Evolutionary conservation across 2,113 vertebrate species (phyloP).

Genomic region (Bubalus kerabau): DNA sequence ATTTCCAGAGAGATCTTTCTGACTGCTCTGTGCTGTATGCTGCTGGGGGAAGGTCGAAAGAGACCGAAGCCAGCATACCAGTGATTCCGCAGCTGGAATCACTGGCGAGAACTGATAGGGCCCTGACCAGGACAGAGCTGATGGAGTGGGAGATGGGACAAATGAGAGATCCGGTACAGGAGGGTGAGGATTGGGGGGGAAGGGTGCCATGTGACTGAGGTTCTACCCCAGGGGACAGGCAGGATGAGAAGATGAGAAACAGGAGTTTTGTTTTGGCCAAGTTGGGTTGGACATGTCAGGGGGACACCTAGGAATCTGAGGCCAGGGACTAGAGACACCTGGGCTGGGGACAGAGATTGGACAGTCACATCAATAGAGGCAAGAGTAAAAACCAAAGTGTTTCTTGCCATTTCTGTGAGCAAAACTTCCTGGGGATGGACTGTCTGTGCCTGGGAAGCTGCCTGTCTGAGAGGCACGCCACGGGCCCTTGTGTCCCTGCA

Average conservation of each 20-base stretch:
- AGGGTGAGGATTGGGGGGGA: not conserved
- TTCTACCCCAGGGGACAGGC: not conserved
- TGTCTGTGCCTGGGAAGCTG: not conserved
- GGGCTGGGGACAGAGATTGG: not conserved
- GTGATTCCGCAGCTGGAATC: not conserved
- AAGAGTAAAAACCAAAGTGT: not conserved
- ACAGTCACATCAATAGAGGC: not conserved
- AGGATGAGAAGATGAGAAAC: not conserved
- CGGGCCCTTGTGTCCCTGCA: conserved; percentile 56
- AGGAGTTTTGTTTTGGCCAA: not conserved
- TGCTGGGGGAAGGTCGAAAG: not conserved
- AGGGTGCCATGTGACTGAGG: not conserved
- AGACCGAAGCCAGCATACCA: not conserved
- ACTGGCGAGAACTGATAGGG: not conserved
- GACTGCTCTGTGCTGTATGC: not conserved
- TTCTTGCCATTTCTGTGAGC: not conserved
- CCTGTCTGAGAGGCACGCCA: not conserved
- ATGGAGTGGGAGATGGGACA: too few relatives aligned
- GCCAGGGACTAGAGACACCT: not conserved
- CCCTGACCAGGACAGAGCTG: not conserved
- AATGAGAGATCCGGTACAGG: not conserved
- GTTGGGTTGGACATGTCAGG: not conserved
- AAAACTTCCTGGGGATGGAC: not conserved
- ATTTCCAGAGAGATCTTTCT: conserved; percentile 17
- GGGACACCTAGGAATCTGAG: not conserved